Conservation (phyloP, 2,888 invertebrate genomes). For the Eudemis profundana region DNA sequence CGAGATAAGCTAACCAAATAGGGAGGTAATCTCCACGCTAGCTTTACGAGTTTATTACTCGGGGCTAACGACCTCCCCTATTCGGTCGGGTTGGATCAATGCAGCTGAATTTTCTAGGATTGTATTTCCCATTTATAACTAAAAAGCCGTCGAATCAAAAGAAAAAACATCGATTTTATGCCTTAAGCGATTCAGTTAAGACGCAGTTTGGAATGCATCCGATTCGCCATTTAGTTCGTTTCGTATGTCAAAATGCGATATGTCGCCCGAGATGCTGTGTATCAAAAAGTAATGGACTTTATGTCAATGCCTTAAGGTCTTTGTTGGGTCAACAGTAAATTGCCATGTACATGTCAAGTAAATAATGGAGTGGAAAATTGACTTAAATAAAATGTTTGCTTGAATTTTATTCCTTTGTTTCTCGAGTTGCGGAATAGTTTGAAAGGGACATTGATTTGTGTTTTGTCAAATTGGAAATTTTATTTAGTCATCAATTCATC, state of each 20-base stretch:
- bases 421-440: background rate
- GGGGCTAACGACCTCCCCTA: conserved; percentile 68
- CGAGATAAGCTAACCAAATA: conserved; percentile 80
- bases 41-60: conserved; percentile 68
- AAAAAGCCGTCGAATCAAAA: background rate
- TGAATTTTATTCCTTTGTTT: conserved; percentile 17
- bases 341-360: conserved; percentile 8
- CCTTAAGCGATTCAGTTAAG: background rate
- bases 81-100: conserved; percentile 62
- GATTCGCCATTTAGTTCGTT: background rate
- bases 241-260: background rate
- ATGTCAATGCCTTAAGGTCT: background rate
- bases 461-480: background rate
- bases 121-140: background rate
- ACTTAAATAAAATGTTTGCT: conserved; percentile 28
- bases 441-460: background rate
- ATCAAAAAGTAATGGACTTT: conserved; percentile 3
- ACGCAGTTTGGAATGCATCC: background rate
- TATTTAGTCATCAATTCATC: background rate
- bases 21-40: conserved; percentile 74
- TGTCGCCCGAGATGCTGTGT: conserved; percentile 4
- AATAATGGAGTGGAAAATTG: conserved; percentile 30
- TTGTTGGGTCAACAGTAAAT: background rate
- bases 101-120: conserved; percentile 46
- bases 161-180: background rate